phyloP scores from a whole-genome alignment of 2,888 invertebrate genomes.

The Spialia ferax region DNA sequence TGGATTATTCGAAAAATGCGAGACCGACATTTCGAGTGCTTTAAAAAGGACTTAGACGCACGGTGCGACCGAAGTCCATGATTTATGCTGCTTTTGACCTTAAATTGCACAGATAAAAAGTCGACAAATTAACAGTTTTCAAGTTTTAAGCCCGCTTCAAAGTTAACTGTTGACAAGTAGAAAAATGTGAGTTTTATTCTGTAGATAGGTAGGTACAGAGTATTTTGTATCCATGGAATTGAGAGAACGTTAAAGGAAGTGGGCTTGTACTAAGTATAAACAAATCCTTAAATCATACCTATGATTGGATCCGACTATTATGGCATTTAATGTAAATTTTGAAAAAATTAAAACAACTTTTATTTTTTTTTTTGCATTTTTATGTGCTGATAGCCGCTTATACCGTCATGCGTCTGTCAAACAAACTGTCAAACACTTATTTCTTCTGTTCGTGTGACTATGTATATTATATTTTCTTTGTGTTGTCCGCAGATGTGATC shows the following conservation, averaged over 20 bases:
- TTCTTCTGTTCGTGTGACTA: no score
- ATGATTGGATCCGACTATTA: no score
- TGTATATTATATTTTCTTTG: constrained; percentile 1
- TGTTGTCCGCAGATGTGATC: constrained; percentile 29
- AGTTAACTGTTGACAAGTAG: background rate
- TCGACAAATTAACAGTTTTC: constrained; percentile 13
- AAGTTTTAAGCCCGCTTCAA: constrained; percentile 7
- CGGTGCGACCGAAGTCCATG: background rate
- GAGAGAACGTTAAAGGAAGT: no score
- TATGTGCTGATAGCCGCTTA: no score
- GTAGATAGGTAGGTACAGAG: background rate
- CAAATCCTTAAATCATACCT: no score
- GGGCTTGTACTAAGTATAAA: no score
- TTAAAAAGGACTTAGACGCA: constrained; percentile 10
- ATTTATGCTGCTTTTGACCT: constrained; percentile 24
- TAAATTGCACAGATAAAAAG: constrained; percentile 21
- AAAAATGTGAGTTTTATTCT: background rate
- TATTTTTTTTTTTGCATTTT: no score
- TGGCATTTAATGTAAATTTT: no score
- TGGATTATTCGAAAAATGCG: constrained; percentile 9
- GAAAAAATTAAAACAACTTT: no score
- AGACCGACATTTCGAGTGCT: constrained; percentile 11
- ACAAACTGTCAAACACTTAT: no score
- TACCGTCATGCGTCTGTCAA: no score
- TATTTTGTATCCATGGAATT: no score